Base-by-base conservation (phyloP, 2,797 vertebrate species). In the Bucorvus abyssinicus region DNA sequence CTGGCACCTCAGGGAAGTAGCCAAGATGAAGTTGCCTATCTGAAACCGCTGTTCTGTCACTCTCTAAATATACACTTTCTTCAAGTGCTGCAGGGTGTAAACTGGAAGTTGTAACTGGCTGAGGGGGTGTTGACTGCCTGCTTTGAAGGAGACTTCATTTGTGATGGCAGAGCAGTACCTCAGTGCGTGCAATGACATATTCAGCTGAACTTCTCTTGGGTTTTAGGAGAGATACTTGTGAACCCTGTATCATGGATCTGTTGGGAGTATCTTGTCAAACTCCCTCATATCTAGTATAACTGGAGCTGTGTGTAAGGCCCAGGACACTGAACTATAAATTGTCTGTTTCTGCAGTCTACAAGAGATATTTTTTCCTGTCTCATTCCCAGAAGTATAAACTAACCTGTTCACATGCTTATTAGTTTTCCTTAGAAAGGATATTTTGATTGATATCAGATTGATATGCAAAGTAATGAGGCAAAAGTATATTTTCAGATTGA, bases 1-100 rank as follows among this genome's bases (percentile, higher is more conserved):
- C 80, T 59, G 84, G 84, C 93, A 68, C 93, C 91, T 93, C 61
- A 74, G 85, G 92, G 95, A 94, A 92, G 90, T 59, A 88, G 94
- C 87, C 50, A 94, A 94, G 92, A 94, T 89, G 90, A 93, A 94
- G 82, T 63, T 94, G 94, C 91, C 92, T 95, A 64, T 93, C 86
- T 61, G 65, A 94, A 96, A 84, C 49, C 91, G 85, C 91, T 87
- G 63, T 52, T 96, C 76, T 90, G 67, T 96, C 88, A 92, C 47
- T 94, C 76, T 80, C 85, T 92, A 91, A 96, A 91, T 80, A 86
- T 38, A 52, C 19, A 40, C 22, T 82, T 82, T 56, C 67, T 95
- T 90, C 88, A 85, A 92, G 49, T 55, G 82, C 93, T 83, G 53
- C 81, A 77, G 87, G 78, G 36, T 70, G 36, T 57, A 67, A 84